Evolutionary conservation across 2,797 vertebrate species (phyloP), one percentile per base, ranked within the genome.

Genomic region (Notolabrus celidotus): DNA sequence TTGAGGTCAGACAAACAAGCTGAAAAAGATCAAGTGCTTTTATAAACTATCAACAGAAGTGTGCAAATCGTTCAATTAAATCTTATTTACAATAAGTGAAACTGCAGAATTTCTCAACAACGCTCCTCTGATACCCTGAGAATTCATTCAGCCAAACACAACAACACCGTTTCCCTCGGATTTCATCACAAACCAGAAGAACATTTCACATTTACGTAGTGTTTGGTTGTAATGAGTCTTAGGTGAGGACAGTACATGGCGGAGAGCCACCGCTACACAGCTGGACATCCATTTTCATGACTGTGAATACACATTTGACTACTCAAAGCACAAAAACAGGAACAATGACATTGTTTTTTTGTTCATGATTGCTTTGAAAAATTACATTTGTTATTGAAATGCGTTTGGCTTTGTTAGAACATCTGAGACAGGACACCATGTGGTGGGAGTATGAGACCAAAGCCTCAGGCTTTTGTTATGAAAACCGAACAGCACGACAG

Each of bases 331-430:
- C 9, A 12, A 19, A 36, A 64, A 20, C 62, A 22, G 4, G 16
- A 22, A 60, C 36, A 1, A 56, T 50, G 22, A 39, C 1, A 23
- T 36, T 20, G 10, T 5, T 34, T 46, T 53, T 38, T 45, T 56
- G 64, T 71, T 79, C 49, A 42, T 16, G 47, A 69, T 56, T 55
- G 49, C 56, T 81, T 79, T 70, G 52, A 73, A 73, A 51, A 59
- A 56, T 33, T 4, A 54, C 22, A 70, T 70, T 67, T 57, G 47
- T 51, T 72, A 71, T 64, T 66, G 33, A 74, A 80, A 72, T 45
- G 53, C 27, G 65, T 78, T 59, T 74, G 70, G 66, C 62, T 77
- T 75, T 69, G 71, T 62, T 27, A 55, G 60, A 63, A 62, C 71
- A 51, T 80, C 54, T 33, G 62, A 70, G 49, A 65, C 33, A 25